phyloP scores from a whole-genome alignment of 2,797 vertebrate genomes.

The Florisuga fusca region DNA sequence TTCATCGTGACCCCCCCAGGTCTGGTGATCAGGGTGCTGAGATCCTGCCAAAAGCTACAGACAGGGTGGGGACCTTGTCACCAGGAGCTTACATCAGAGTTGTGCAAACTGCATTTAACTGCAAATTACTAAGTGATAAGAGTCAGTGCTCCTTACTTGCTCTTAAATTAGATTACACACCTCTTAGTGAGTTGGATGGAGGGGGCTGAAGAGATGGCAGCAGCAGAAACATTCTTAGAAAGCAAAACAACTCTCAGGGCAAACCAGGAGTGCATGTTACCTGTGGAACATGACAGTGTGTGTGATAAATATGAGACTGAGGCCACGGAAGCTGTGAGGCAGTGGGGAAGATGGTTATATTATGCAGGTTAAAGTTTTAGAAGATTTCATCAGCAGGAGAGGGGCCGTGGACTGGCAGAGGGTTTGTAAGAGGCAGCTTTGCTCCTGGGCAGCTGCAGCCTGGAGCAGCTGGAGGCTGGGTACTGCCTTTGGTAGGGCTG shows the following conservation, averaged over 20 bases:
- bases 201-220: neutral
- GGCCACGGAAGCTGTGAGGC: neutral
- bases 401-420: neutral
- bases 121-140: neutral
- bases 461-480: neutral
- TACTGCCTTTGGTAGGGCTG: neutral
- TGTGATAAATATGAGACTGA: neutral
- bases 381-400: neutral
- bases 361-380: neutral
- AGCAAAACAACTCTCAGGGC: neutral
- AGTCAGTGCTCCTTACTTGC: neutral
- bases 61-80: neutral
- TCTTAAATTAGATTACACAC: neutral
- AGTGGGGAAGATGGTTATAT: neutral
- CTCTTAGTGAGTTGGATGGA: neutral
- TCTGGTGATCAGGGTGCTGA: neutral
- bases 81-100: neutral
- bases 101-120: neutral
- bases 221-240: neutral
- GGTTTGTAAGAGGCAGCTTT: neutral
- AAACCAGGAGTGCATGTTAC: neutral
- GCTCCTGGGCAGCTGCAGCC: neutral
- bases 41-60: neutral
- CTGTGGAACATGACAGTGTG: accelerated
- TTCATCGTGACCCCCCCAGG: neutral